Base-by-base conservation (phyloP, 2,888 invertebrate genomes). In the Megastigmus dorsalis region DNA sequence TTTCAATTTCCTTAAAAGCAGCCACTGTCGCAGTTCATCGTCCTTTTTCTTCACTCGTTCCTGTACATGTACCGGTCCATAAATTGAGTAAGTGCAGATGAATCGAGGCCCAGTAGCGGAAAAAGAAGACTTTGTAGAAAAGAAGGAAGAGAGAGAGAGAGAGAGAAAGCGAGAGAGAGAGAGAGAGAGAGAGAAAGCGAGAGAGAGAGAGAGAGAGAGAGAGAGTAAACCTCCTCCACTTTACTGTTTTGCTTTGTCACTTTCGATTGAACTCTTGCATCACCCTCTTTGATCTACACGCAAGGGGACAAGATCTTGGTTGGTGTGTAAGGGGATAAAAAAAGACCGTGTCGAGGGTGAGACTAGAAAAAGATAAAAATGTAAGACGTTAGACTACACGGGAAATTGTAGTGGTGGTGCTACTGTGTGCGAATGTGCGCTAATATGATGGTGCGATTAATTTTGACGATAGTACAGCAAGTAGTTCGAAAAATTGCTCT, bases 11-110 rank as follows among this genome's bases (percentile, higher is more conserved):
- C 65, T 71, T 71, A 59, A 71, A 71, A 71, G 71, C 63, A 43
- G 5, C 18, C 48, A 48, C n/a, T n/a, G n/a, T n/a, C 23, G 52
- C 30, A 30, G 7, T 7, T 52, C 52, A 30, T 20, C 33, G 18
- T 38, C 13, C 18, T 67, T 28, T 9, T 20, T 43, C 18, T 26
- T 52, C 43, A 15, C 28, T 70, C 62, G 26, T 43, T 41, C 20
- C 18, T 28, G 41, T n/a, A n/a, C n/a, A 43, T 62, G 26, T 69
- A 71, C 67, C 62, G 63, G 67, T 71, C 55, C 55, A 67, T 71
- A 75, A 75, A 75, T 75, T 67, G 71, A 75, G 71, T 71, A 71
- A 71, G 55, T 74, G 50, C 15, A n/a, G n/a, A n/a, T n/a, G n/a
- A n/a, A n/a, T n/a, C n/a, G n/a, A n/a, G n/a, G n/a, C n/a, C n/a